Evolutionary conservation across 2,113 vertebrate genomes (phyloP).

Genomic region (Bubo bubo): DNA sequence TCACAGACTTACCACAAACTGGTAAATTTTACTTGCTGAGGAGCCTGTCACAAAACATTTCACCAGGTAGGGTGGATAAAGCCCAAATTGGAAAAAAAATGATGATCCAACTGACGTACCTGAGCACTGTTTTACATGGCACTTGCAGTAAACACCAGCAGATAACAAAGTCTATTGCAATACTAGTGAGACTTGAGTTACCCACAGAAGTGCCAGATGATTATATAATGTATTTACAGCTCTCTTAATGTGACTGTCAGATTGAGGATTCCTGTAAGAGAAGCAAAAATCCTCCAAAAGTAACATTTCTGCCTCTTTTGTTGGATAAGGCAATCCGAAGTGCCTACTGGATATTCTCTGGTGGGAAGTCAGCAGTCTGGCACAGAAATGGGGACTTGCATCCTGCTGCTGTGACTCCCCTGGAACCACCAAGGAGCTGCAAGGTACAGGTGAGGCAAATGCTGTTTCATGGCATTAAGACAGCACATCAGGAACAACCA

Average conservation of each 20-base stretch:
- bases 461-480: not conserved
- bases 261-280: not conserved
- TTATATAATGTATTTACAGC: not conserved
- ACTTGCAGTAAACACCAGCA: not conserved
- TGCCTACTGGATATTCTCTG: not conserved
- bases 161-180: not conserved
- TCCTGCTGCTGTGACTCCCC: fast-evolving
- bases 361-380: not conserved
- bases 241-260: not conserved
- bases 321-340: not conserved
- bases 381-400: not conserved
- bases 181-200: not conserved
- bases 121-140: not conserved
- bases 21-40: not conserved
- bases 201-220: not conserved
- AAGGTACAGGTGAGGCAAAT: not conserved
- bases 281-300: not conserved
- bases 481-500: not conserved
- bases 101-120: not conserved
- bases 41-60: not conserved
- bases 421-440: fast-evolving
- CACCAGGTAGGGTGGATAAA: not conserved
- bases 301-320: not conserved
- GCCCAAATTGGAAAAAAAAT: not conserved
- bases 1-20: not conserved